A percentile compares a stretch with the other conserved stretches of the same genome.
These are phyloP conservation scores for Myripristis murdjan DNA, from an alignment of 2,797 vertebrate species.

Conservation along the genomic window DNA sequence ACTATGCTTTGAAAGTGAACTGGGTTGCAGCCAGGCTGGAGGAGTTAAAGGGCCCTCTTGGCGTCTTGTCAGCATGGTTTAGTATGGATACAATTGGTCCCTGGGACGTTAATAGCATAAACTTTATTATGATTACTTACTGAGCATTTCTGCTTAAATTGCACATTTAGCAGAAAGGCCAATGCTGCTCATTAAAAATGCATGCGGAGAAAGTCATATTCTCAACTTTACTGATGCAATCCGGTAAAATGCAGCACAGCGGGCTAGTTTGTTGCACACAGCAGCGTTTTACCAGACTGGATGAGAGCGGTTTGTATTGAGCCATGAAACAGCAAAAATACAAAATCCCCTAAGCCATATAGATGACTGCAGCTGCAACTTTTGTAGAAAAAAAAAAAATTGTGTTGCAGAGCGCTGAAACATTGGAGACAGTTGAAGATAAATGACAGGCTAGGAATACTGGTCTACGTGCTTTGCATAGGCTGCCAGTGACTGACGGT, in stretches of 20 bases:
- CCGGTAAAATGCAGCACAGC: slow-evolving; percentile 8
- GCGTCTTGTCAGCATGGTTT: slow-evolving; percentile 5
- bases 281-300: slow-evolving; percentile 7
- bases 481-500: slow-evolving; percentile 33
- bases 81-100: neutral
- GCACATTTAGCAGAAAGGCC: slow-evolving; percentile 38
- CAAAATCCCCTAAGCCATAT: slow-evolving; percentile 21
- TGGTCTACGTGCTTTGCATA: slow-evolving; percentile 1
- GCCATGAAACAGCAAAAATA: slow-evolving; percentile 26
- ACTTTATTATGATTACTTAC: slow-evolving; percentile 37
- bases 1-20: neutral
- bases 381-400: no score
- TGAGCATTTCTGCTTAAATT: slow-evolving; percentile 30
- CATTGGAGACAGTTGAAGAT: slow-evolving; percentile 24
- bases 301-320: slow-evolving; percentile 33
- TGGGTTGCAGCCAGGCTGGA: neutral
- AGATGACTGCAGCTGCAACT: slow-evolving; percentile 23
- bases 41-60: slow-evolving; percentile 16
- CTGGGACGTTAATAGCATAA: slow-evolving; percentile 14
- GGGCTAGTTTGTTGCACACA: slow-evolving; percentile 6
- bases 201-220: slow-evolving; percentile 16
- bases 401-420: no score
- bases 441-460: slow-evolving; percentile 14
- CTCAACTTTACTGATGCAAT: slow-evolving; percentile 26
- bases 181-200: slow-evolving; percentile 50